phyloP scores from a whole-genome alignment of 2,888 invertebrate genomes.

The Dryococelus australis region DNA sequence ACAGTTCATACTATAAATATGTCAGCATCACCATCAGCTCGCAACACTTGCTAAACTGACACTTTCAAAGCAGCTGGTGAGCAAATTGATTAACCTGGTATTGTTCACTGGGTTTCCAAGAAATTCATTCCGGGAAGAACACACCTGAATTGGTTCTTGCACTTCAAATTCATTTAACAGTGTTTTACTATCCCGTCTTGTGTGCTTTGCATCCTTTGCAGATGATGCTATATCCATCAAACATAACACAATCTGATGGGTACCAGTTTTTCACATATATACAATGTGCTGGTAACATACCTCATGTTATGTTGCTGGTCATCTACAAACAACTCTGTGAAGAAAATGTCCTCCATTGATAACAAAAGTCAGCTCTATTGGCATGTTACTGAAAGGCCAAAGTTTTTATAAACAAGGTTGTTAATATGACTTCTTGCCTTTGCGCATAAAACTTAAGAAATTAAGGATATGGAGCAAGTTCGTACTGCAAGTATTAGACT shows the following conservation, averaged over 20 bases:
- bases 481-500: too few relatives aligned
- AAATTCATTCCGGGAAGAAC: background rate
- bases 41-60: background rate
- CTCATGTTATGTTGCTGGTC: background rate
- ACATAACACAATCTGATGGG: background rate
- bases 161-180: background rate
- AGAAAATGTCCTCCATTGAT: background rate
- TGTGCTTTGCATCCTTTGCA: background rate
- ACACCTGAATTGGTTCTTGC: background rate
- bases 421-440: background rate
- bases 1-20: background rate
- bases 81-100: background rate
- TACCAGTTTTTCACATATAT: background rate
- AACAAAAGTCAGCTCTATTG: background rate
- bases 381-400: background rate
- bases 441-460: too few relatives aligned
- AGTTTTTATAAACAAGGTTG: background rate
- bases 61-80: background rate
- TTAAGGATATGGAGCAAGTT: too few relatives aligned
- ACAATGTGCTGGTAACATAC: background rate
- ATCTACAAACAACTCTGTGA: background rate
- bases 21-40: background rate
- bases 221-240: background rate
- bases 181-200: background rate
- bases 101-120: background rate